Base-by-base conservation (phyloP, 2,888 invertebrate genomes). In the Hanleya hanleyi region DNA sequence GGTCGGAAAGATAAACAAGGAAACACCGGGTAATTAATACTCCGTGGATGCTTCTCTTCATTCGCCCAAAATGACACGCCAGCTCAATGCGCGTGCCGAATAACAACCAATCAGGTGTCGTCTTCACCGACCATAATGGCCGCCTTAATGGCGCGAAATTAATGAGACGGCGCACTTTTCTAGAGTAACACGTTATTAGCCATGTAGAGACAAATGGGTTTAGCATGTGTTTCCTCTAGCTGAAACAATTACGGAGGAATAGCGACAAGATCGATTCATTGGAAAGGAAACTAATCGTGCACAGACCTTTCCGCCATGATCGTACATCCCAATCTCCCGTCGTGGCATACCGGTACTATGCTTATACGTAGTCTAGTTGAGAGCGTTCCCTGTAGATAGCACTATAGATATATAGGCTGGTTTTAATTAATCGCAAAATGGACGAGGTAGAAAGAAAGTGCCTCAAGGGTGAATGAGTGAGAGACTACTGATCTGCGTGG, bases 171-270 rank as follows among this genome's bases (percentile, higher is more conserved):
- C 29, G 32, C 29, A 29, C 26, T 57, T 22, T 57, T 57, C 57
- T 57, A 29, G 22, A 29, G 57, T 29, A 57, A 57, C 57, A 57
- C 57, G 57, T 57, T 57, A 57, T 57, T 57, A 57, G 29, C 57
- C 57, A 22, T 4, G 26, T 32, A 26, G 26, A 57, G 57, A 57
- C 57, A 57, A 57, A 57, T 57, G 57, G 57, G 57, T 29, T 57
- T 32, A 57, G 57, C 57, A 26, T 57, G 57, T 57, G 57, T 57
- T 57, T 57, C 57, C 57, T 57, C 57, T 57, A 22, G 57, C 57
- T 57, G 57, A 57, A 57, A 57, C 57, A 57, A 57, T 57, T 57
- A 57, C 57, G 15, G 12, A 7, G 57, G 29, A 57, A 57, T 7
- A 47, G 47, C 47, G 47, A 47, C 47, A 1, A 22, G 47, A 47